Conservation (phyloP, 2,797 vertebrate genomes). For the Lepidocolaptes lacrymiger region DNA sequence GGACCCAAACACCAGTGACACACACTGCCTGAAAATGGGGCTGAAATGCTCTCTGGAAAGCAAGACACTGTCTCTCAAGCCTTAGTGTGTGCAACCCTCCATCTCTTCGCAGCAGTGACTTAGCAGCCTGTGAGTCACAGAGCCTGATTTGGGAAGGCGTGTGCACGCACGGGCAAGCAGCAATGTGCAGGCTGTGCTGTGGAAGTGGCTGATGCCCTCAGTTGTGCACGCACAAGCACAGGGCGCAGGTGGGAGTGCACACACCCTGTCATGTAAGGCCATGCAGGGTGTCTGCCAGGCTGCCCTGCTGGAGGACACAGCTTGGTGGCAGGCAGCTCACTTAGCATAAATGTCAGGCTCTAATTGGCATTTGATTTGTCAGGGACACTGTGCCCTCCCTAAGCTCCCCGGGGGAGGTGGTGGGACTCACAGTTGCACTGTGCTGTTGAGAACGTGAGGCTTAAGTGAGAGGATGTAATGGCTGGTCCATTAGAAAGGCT, state of each 20-base stretch:
- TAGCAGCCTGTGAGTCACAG: not conserved
- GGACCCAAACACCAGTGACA: not conserved
- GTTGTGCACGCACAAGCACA: fast-evolving
- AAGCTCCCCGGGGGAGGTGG: not conserved
- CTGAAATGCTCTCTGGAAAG: not conserved
- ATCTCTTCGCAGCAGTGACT: not conserved
- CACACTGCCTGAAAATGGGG: not conserved
- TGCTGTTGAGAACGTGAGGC: not conserved
- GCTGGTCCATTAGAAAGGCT: slow-evolving; percentile 32
- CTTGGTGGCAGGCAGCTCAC: not conserved
- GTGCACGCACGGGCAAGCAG: fast-evolving
- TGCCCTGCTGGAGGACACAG: not conserved
- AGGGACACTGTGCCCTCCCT: not conserved
- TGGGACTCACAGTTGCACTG: not conserved
- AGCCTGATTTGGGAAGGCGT: fast-evolving
- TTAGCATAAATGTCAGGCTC: not conserved
- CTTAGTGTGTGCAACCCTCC: not conserved
- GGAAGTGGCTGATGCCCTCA: not conserved
- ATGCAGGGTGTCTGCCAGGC: not conserved
- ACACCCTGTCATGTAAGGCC: not conserved
- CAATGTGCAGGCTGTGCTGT: fast-evolving
- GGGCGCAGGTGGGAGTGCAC: fast-evolving
- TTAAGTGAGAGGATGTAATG: slow-evolving; percentile 45
- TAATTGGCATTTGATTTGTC: slow-evolving; percentile 17
- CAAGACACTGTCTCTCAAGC: not conserved